A percentile compares a stretch with the other conserved stretches of the same genome.
Evolutionary conservation across 2,113 vertebrate species (phyloP).

Genomic region (Xiphophorus couchianus): DNA sequence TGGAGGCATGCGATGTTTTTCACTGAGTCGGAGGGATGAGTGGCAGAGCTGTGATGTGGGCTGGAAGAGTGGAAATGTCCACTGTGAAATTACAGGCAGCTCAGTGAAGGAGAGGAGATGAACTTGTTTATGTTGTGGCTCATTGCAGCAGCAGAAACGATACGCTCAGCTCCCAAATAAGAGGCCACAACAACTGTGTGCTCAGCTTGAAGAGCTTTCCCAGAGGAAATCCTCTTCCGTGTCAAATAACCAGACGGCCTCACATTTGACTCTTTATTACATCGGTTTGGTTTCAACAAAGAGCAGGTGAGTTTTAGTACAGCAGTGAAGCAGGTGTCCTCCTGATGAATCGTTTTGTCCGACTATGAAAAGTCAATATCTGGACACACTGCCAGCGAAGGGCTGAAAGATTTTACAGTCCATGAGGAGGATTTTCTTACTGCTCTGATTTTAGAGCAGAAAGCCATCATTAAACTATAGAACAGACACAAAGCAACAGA

Average conservation of each 20-base stretch:
- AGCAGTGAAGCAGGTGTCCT: slow-evolving; percentile 58
- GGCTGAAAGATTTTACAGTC: slow-evolving; percentile 21
- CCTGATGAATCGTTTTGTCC: slow-evolving; percentile 10
- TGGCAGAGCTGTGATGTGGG: slow-evolving; percentile 73
- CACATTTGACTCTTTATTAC: too few species aligned
- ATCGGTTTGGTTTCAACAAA: background rate
- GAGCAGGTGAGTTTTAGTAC: slow-evolving; percentile 57
- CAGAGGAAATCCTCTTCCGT: slow-evolving; percentile 65
- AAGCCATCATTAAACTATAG: background rate
- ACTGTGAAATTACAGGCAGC: slow-evolving; percentile 73
- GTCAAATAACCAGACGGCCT: too few species aligned
- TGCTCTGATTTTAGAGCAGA: slow-evolving; percentile 2
- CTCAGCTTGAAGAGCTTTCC: slow-evolving; percentile 60
- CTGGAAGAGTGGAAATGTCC: slow-evolving; percentile 53
- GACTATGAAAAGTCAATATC: slow-evolving; percentile 26
- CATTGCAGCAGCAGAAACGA: slow-evolving; percentile 63
- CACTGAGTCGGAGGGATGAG: slow-evolving; percentile 67
- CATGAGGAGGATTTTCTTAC: background rate
- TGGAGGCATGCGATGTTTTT: slow-evolving; percentile 72
- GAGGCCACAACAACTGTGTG: slow-evolving; percentile 49
- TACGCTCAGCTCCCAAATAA: slow-evolving; percentile 27
- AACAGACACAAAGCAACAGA: background rate
- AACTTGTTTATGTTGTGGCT: slow-evolving; percentile 71
- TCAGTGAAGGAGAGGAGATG: slow-evolving; percentile 39
- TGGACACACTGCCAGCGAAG: slow-evolving; percentile 11